Percentiles rank a stretch among this genome's conserved stretches.
Conservation (phyloP, 1,140 invertebrate species). For the Drosophila repletoides region DNA sequence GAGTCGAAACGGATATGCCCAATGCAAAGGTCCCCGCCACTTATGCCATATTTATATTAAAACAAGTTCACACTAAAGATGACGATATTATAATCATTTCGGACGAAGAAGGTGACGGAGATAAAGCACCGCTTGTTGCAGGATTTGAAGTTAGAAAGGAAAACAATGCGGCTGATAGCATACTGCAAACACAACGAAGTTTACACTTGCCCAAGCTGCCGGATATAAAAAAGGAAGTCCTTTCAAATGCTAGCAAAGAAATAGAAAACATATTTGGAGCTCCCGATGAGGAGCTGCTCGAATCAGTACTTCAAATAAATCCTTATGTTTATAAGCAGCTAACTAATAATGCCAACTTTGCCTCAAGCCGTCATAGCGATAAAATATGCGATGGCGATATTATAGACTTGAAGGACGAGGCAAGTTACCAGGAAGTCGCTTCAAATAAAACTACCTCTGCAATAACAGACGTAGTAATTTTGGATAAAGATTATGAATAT, state of each 20-base stretch:
- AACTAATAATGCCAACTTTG: conserved; percentile 6
- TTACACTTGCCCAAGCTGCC: conserved; percentile 63
- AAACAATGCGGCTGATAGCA: neutral
- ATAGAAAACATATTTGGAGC: conserved; percentile 64
- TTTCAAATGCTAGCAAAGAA: conserved; percentile 37
- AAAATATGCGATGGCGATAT: conserved; percentile 44
- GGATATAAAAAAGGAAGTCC: conserved; percentile 46
- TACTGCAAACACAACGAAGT: neutral
- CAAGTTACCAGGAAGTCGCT: neutral
- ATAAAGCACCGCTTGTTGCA: neutral
- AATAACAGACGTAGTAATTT: neutral
- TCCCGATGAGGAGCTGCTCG: conserved; percentile 49
- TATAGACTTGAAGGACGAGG: conserved; percentile 35
- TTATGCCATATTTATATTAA: conserved; percentile 39
- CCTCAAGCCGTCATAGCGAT: neutral
- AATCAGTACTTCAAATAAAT: conserved; percentile 36
- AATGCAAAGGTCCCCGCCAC: neutral
- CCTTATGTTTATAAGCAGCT: conserved; percentile 52
- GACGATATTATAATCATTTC: conserved; percentile 26
- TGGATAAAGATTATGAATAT: conserved; percentile 17
- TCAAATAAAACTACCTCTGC: neutral
- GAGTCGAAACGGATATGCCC: conserved; percentile 13
- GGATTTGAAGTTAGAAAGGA: neutral
- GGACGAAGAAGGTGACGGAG: conserved; percentile 16
- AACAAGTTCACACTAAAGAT: neutral